These are phyloP conservation scores for Festucalex cinctus DNA, from an alignment of 2,113 vertebrate genomes.

Conservation along the genomic window DNA sequence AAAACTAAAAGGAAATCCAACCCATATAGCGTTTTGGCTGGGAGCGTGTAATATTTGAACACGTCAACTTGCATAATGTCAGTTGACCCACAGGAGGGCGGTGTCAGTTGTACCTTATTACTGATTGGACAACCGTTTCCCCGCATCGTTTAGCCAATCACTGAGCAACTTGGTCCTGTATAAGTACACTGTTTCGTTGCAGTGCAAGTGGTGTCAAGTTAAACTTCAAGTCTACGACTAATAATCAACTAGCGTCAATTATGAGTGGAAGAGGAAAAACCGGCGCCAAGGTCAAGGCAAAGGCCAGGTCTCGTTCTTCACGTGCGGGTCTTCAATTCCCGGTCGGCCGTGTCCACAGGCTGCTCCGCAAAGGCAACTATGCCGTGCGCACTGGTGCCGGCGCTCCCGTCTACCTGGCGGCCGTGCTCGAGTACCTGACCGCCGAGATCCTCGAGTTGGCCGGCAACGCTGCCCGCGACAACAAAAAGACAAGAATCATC, in stretches of 20 bases:
- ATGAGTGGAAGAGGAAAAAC: constrained; percentile 6
- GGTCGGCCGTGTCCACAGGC: background rate
- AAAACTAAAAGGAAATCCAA: no score
- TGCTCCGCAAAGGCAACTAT: background rate
- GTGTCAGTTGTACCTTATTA: background rate
- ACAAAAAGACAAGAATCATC: constrained; percentile 1
- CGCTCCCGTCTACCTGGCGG: background rate
- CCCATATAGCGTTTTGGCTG: no score
- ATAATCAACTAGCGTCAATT: no score
- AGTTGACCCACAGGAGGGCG: no score
- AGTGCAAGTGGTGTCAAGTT: fast-evolving
- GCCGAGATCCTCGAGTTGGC: background rate
- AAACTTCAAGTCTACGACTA: no score
- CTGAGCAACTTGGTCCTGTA: background rate
- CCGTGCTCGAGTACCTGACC: background rate
- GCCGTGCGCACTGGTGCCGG: background rate
- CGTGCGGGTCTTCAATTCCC: background rate
- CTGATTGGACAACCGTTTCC: background rate
- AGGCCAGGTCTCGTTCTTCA: background rate
- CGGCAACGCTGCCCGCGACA: background rate
- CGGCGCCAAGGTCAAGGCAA: background rate
- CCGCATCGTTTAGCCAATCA: background rate
- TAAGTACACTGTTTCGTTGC: background rate
- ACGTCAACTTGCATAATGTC: no score
- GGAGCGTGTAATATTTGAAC: no score